A percentile compares a stretch with the other conserved stretches of the same genome.
These are phyloP conservation scores for Drosophila prostipennis DNA, from an alignment of 2,888 invertebrate species.

Conservation along the genomic window DNA sequence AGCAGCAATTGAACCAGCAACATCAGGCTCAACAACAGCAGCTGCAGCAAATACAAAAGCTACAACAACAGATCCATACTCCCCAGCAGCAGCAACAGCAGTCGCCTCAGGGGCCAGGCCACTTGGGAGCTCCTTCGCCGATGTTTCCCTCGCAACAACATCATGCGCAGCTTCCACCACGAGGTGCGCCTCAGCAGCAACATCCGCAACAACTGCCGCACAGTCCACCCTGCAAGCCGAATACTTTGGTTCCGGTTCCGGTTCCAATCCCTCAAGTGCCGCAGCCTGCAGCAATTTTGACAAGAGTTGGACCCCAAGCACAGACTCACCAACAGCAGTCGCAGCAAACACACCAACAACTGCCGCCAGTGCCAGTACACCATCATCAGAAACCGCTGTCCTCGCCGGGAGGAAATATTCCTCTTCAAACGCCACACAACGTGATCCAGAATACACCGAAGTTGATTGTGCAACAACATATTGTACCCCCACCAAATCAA, in stretches of 20 bases:
- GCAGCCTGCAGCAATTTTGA: conserved; percentile 50
- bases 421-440: conserved; percentile 50
- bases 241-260: conserved; percentile 32
- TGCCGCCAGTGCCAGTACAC: background rate
- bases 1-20: conserved; percentile 52
- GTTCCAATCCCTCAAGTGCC: conserved; percentile 37
- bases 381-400: conserved; percentile 53
- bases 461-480: conserved; percentile 76
- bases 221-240: conserved; percentile 48
- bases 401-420: conserved; percentile 38
- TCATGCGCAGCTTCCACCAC: conserved; percentile 48
- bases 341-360: conserved; percentile 32
- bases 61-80: conserved; percentile 36
- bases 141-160: conserved; percentile 63
- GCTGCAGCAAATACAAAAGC: conserved; percentile 45
- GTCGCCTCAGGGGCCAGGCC: conserved; percentile 39
- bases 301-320: conserved; percentile 23
- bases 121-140: conserved; percentile 39
- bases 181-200: conserved; percentile 31
- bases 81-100: conserved; percentile 41
- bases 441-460: conserved; percentile 80
- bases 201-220: conserved; percentile 38
- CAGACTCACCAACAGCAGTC: conserved; percentile 34
- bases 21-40: conserved; percentile 38
- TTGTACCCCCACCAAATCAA: conserved; percentile 58